Conservation (phyloP, 2,113 vertebrate genomes). For the Neodon shergylaensis region DNA sequence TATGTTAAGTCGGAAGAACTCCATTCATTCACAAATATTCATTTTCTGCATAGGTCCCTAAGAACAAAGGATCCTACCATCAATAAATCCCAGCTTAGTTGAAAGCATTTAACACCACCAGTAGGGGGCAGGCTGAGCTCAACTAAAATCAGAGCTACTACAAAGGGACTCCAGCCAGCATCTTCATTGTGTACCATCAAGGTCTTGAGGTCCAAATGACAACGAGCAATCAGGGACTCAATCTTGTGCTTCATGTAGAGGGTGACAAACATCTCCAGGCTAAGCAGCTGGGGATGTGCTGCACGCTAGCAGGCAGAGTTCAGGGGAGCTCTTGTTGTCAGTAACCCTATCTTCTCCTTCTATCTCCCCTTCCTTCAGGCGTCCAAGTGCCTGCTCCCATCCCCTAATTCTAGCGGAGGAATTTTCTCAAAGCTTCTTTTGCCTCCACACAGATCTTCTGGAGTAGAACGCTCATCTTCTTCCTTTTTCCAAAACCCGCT, state of each 20-base stretch:
- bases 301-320: background rate
- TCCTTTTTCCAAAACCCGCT: background rate
- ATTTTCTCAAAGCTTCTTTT: background rate
- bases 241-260: background rate
- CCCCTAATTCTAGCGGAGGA: background rate
- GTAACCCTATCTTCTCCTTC: background rate
- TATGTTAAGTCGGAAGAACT: background rate
- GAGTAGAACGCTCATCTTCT: background rate
- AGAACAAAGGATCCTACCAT: background rate
- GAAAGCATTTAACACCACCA: constrained; percentile 40
- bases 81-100: background rate
- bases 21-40: background rate
- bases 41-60: background rate
- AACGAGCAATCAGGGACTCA: background rate
- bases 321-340: background rate
- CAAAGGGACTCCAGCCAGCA: background rate
- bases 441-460: background rate
- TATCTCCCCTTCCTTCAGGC: background rate
- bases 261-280: background rate
- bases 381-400: background rate
- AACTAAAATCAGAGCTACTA: constrained; percentile 26
- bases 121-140: constrained; percentile 63
- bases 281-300: background rate
- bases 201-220: background rate
- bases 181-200: background rate